Percentiles rank a stretch among this genome's conserved stretches.
Evolutionary conservation across 2,888 invertebrate genomes (phyloP).

Genomic region (Amorpha juglandis): DNA sequence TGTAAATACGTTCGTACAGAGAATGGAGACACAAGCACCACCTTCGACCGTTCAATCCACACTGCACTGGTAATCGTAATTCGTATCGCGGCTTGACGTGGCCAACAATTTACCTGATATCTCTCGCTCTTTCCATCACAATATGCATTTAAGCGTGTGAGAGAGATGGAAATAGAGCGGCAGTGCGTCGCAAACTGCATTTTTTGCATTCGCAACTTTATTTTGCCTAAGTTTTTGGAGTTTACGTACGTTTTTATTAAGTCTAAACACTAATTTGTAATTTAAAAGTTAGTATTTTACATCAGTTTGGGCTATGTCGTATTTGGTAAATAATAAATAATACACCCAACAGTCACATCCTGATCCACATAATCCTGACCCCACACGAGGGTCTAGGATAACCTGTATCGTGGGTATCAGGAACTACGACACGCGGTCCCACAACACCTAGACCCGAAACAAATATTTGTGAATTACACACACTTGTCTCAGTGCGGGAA

Average conservation of each 20-base stretch:
- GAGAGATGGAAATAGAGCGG: neutral
- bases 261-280: neutral
- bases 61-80: slow-evolving; percentile 54
- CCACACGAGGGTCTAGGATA: too few relatives aligned
- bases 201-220: slow-evolving; percentile 61
- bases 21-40: slow-evolving; percentile 44
- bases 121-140: slow-evolving; percentile 53
- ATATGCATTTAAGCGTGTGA: neutral
- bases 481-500: too few relatives aligned
- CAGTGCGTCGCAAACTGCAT: slow-evolving; percentile 47
- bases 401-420: too few relatives aligned
- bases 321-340: too few relatives aligned
- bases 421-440: too few relatives aligned
- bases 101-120: slow-evolving; percentile 56
- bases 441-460: too few relatives aligned
- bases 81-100: slow-evolving; percentile 26
- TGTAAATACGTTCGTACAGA: slow-evolving; percentile 70
- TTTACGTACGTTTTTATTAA: slow-evolving; percentile 34
- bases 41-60: slow-evolving; percentile 50
- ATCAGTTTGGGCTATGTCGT: neutral
- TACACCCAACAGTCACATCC: too few relatives aligned
- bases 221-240: slow-evolving; percentile 57
- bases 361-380: too few relatives aligned
- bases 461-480: too few relatives aligned
- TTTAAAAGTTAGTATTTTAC: slow-evolving; percentile 8